These are phyloP conservation scores for Lasioglossum vierecki DNA, from an alignment of 2,888 invertebrate species.

Conservation along the genomic window DNA sequence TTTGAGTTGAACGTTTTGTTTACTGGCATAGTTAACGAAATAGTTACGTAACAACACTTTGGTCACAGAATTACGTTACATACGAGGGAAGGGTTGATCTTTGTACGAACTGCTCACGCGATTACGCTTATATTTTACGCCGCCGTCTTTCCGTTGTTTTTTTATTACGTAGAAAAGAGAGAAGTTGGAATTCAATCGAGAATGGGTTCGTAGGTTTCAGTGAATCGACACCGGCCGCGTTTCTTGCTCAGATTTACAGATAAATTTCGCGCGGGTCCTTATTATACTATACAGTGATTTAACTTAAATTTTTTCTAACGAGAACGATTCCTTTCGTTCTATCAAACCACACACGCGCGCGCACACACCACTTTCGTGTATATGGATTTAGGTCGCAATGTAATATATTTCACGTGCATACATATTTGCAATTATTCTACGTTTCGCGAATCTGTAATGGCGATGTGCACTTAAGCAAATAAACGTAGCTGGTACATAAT, in stretches of 20 bases:
- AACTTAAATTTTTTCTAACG: constrained; percentile 21
- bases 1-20: neutral
- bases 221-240: constrained; percentile 22
- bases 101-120: constrained; percentile 47
- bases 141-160: neutral
- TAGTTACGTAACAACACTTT: neutral
- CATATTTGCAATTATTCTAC: constrained; percentile 8
- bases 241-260: constrained; percentile 37
- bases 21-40: neutral
- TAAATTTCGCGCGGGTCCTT: constrained; percentile 33
- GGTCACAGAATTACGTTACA: neutral
- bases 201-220: constrained; percentile 25
- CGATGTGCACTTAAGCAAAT: constrained; percentile 29
- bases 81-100: constrained; percentile 1
- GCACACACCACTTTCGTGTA: constrained; percentile 5
- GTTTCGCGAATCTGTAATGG: constrained; percentile 26
- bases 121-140: constrained; percentile 54
- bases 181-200: neutral
- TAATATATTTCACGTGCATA: constrained; percentile 38
- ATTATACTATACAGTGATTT: constrained; percentile 9
- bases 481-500: constrained; percentile 23
- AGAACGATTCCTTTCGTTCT: constrained; percentile 14
- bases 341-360: neutral
- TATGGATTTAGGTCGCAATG: constrained; percentile 40
- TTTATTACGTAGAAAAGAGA: neutral